A percentile compares a stretch with the other conserved stretches of the same genome.
phyloP scores from a whole-genome alignment of 2,113 vertebrate species.

The Phaethon lepturus region DNA sequence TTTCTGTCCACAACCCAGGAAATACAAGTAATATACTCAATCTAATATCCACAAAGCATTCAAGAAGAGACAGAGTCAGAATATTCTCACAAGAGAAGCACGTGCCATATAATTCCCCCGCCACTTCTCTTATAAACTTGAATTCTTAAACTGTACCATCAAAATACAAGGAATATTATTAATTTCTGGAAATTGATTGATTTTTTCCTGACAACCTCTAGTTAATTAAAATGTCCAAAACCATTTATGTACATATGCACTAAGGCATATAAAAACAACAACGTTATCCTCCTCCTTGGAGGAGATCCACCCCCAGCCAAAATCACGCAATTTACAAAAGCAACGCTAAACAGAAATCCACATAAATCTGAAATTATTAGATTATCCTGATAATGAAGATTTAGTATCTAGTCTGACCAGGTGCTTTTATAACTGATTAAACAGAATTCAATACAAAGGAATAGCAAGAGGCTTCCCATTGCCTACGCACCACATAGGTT shows the following conservation, averaged over 20 bases:
- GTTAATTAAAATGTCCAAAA: not conserved
- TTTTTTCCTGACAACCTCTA: not conserved
- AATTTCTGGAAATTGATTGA: not conserved
- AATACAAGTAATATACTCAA: not conserved
- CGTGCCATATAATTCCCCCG: accelerated
- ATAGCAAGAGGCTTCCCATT: not conserved
- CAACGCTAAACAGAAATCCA: not conserved
- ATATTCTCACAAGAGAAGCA: not conserved
- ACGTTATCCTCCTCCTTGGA: not conserved
- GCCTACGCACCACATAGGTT: accelerated
- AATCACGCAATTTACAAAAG: not conserved
- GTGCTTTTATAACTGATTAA: not conserved
- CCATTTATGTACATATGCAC: not conserved
- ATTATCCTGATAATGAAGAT: not conserved
- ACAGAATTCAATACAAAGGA: not conserved
- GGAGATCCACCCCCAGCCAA: accelerated
- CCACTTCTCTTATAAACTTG: not conserved
- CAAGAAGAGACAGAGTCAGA: not conserved
- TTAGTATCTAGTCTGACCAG: not conserved
- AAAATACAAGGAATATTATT: not conserved
- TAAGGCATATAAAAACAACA: not conserved
- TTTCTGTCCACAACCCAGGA: not conserved
- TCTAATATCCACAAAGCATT: not conserved
- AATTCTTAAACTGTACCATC: not conserved
- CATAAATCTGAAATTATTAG: accelerated